Conservation (phyloP, 2,888 invertebrate species). For the Ecliptopera silaceata region DNA sequence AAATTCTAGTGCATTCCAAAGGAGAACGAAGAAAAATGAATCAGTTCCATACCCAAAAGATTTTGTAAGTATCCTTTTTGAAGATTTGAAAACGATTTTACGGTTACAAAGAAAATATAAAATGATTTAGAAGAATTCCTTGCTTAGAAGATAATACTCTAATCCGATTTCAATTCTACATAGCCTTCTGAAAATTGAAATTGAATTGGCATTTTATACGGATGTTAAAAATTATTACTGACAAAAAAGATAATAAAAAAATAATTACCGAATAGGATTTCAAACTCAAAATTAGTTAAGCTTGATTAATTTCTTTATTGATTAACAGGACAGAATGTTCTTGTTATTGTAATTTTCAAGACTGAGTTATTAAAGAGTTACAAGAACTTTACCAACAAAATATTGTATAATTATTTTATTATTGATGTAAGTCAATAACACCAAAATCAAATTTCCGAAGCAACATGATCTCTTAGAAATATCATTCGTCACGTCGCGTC, state of each 20-base stretch:
- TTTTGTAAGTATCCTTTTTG: background rate
- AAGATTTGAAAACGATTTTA: constrained; percentile 1
- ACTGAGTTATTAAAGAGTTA: too few relatives aligned
- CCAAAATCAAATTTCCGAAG: background rate
- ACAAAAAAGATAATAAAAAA: background rate
- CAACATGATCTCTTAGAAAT: constrained; percentile 2
- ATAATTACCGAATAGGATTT: too few relatives aligned
- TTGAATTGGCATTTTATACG: background rate
- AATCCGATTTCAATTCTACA: background rate
- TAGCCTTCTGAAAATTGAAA: constrained; percentile 2
- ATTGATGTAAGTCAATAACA: background rate
- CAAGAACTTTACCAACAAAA: too few relatives aligned
- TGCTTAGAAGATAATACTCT: background rate
- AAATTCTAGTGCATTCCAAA: background rate
- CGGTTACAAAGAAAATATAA: background rate
- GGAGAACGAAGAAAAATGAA: background rate
- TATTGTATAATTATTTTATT: background rate
- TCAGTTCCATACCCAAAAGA: background rate
- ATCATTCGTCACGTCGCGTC: constrained; percentile 1
- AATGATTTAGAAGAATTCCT: background rate
- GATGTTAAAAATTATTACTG: background rate
- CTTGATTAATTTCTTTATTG: too few relatives aligned
- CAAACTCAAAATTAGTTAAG: too few relatives aligned
- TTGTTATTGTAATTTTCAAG: too few relatives aligned
- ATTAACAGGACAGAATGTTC: too few relatives aligned